Evolutionary conservation across 2,113 vertebrate genomes (phyloP), one percentile per base, ranked within the genome.

Genomic region (Anseranas semipalmata): DNA sequence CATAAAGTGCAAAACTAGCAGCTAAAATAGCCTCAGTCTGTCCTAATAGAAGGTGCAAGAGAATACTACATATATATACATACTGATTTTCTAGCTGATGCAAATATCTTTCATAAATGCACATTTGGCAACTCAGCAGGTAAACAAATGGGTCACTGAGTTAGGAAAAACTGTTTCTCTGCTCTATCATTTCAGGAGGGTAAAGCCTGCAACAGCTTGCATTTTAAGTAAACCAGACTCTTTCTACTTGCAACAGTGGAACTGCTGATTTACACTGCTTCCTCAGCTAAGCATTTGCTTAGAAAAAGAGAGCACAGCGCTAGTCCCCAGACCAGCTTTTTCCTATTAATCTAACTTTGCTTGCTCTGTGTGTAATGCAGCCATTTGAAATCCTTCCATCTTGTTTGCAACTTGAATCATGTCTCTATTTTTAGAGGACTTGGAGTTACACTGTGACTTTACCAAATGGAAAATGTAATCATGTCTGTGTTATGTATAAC

Each of bases 401-500:
- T 95, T 96, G 86, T 95, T 92, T 93, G 96, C 90, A 92, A 95
- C 86, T 96, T 93, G 90, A 96, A 94, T 96, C 89, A 93, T 13
- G 62, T 62, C 76, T 94, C 94, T 97, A 95, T 96, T 96, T 97
- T 96, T 96, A 95, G 96, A 43, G 2, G 84, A 89, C 80, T 96
- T 82, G 89, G 81, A 97, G 70, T 70, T 92, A 78, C 6, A 8
- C 66, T 94, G 43, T 62, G 84, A 86, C 94, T 95, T 95, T 87
- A 96, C 96, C 90, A 95, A 95, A 96, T 93, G 96, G 96, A 96
- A 97, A 96, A 96, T 96, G 86, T 92, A 97, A 95, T 95, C 88
- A 82, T 33, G 92, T 89, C 95, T 95, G 73, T 79, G 83, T 91
- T 95, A 82, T 91, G 96, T 92, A 79, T 90, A 95, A 96, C 84